phyloP scores from a whole-genome alignment of 2,797 vertebrate species.

The Karalla daura region DNA sequence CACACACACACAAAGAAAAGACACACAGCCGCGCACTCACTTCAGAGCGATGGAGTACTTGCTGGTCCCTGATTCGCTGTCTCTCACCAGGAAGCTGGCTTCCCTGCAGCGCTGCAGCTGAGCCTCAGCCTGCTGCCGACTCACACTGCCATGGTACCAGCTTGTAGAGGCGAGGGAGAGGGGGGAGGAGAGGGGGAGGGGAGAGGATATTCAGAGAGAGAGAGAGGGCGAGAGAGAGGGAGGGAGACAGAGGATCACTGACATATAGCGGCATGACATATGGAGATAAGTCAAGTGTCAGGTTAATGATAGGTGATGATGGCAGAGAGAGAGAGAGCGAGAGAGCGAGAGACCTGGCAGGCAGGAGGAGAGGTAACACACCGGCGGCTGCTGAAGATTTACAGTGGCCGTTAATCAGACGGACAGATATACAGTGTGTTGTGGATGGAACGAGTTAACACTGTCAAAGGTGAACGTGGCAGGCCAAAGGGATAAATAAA shows the following conservation, averaged over 20 bases:
- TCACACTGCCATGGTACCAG: slow-evolving; percentile 93
- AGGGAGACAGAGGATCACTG: slow-evolving; percentile 58
- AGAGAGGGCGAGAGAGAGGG: background rate
- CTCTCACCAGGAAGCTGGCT: slow-evolving; percentile 94
- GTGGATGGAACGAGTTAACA: slow-evolving; percentile 12
- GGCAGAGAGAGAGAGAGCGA: slow-evolving; percentile 12
- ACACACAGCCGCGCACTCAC: slow-evolving; percentile 81
- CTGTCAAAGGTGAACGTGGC: slow-evolving; percentile 36
- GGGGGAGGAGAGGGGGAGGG: background rate
- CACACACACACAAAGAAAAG: slow-evolving; percentile 4
- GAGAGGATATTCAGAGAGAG: no score
- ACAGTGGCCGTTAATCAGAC: slow-evolving; percentile 26
- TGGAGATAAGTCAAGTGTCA: slow-evolving; percentile 63
- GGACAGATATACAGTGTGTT: background rate
- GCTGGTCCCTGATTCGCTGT: slow-evolving; percentile 94
- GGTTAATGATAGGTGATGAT: slow-evolving; percentile 44
- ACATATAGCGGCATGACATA: slow-evolving; percentile 59
- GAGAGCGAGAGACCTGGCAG: no score
- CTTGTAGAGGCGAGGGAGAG: slow-evolving; percentile 60
- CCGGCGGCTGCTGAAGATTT: slow-evolving; percentile 10
- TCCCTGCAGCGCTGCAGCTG: slow-evolving; percentile 92
- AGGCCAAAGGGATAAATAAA: slow-evolving; percentile 29
- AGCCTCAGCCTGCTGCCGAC: slow-evolving; percentile 92
- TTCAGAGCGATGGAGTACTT: slow-evolving; percentile 97
- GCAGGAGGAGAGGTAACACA: slow-evolving; percentile 3